Conservation (phyloP, 1,140 invertebrate genomes). For the Metaphire vulgaris region DNA sequence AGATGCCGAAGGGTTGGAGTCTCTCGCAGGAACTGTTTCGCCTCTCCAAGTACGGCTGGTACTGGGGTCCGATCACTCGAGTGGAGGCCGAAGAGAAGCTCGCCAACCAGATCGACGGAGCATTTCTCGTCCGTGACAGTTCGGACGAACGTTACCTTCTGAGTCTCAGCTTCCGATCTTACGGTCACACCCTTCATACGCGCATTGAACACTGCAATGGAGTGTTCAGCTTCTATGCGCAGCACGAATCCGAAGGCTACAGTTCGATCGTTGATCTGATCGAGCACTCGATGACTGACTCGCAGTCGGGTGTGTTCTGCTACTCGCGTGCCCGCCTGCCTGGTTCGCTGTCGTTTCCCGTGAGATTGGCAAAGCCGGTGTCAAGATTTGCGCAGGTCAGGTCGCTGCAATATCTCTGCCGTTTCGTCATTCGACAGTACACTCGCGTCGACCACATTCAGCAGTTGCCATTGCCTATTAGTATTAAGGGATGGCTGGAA, state of each 20-base stretch:
- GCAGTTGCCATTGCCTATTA: conserved; percentile 63
- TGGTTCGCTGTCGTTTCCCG: conserved; percentile 64
- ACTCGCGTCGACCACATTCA: conserved; percentile 65
- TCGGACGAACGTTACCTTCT: conserved; percentile 65
- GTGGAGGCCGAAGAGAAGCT: conserved; percentile 61
- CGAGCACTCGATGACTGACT: conserved; percentile 63
- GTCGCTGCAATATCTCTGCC: conserved; percentile 67
- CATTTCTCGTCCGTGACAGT: conserved; percentile 70
- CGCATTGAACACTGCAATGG: conserved; percentile 64
- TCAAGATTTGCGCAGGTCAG: conserved; percentile 68
- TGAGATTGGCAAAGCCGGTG: conserved; percentile 67
- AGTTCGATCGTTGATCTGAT: conserved; percentile 64
- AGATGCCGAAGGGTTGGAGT: conserved; percentile 40
- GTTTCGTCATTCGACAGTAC: conserved; percentile 69
- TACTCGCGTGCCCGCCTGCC: conserved; percentile 63
- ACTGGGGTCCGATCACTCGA: conserved; percentile 62
- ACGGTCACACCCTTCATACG: conserved; percentile 65
- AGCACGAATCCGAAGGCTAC: conserved; percentile 62
- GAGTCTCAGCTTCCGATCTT: conserved; percentile 67
- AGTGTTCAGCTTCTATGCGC: conserved; percentile 62
- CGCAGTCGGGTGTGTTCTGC: conserved; percentile 65
- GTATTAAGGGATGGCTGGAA: conserved; percentile 59
- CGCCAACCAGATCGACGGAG: conserved; percentile 64
- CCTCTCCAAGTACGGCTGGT: conserved; percentile 62
- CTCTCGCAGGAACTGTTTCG: conserved; percentile 57